Percentiles rank a stretch among this genome's conserved stretches.
phyloP scores from a whole-genome alignment of 2,113 vertebrate species.

The Otus sunia region DNA sequence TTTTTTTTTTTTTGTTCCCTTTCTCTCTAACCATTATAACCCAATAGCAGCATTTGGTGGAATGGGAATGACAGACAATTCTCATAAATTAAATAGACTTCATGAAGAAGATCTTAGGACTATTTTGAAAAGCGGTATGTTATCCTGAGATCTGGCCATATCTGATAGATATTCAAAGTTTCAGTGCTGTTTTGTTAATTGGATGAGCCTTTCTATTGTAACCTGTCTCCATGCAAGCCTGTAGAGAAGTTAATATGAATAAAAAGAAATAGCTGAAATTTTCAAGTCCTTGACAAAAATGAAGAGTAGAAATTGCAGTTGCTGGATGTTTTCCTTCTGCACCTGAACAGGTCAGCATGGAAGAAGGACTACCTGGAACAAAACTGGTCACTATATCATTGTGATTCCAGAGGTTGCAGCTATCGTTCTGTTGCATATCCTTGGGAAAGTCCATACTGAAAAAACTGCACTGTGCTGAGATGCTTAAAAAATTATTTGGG shows the following conservation, averaged over 20 bases:
- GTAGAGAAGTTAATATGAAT: not conserved
- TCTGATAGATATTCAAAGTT: not conserved
- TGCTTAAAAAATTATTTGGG: conserved; percentile 44
- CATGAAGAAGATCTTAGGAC: not conserved
- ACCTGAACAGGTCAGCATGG: not conserved
- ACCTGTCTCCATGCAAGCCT: not conserved
- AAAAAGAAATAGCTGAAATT: not conserved
- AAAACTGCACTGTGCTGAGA: not conserved
- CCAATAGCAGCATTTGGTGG: not conserved
- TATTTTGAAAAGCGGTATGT: not conserved
- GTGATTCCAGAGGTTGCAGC: not conserved
- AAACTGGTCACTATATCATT: not conserved
- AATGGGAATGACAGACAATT: not conserved
- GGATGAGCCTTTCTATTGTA: not conserved
- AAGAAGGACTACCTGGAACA: not conserved
- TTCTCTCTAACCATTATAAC: not conserved
- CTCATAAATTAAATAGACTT: not conserved
- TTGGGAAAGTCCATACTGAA: not conserved
- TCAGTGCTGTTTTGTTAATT: not conserved
- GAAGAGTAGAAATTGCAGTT: not conserved
- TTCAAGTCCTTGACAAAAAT: not conserved
- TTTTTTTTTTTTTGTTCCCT: not conserved
- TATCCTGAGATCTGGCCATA: not conserved
- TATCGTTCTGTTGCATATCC: not conserved
- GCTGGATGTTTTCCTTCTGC: not conserved